Conservation (phyloP, 1,140 invertebrate genomes). For the Mactra quadrangularis region DNA sequence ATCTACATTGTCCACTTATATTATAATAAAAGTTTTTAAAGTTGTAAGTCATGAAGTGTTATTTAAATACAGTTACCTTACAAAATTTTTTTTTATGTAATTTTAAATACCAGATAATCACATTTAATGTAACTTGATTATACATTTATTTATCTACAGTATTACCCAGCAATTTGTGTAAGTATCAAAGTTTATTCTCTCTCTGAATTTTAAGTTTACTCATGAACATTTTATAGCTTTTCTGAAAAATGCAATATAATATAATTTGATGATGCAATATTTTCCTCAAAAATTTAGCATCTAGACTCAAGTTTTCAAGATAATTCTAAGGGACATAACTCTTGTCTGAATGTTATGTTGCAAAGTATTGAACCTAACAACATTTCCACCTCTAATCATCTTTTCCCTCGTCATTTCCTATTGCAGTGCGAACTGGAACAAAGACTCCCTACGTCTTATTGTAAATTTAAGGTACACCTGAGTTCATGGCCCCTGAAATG, state of each 20-base stretch:
- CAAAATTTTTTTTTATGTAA: background rate
- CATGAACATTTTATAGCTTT: too few relatives aligned
- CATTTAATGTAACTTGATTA: background rate
- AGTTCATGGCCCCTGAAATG: slow-evolving; percentile 99
- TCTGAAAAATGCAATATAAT: too few relatives aligned
- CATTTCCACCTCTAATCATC: slow-evolving; percentile 68
- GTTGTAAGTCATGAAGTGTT: too few relatives aligned
- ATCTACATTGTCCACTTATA: too few relatives aligned
- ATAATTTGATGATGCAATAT: too few relatives aligned
- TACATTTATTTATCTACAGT: background rate
- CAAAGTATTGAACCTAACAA: background rate
- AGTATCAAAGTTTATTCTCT: slow-evolving; percentile 2
- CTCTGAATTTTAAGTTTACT: too few relatives aligned
- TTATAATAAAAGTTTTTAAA: too few relatives aligned
- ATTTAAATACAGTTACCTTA: background rate
- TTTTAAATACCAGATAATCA: slow-evolving; percentile 1
- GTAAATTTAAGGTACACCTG: slow-evolving; percentile 91
- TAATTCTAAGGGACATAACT: too few relatives aligned
- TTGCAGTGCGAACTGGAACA: slow-evolving; percentile 73
- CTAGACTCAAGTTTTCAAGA: too few relatives aligned
- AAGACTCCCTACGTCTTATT: slow-evolving; percentile 78
- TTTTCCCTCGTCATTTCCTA: slow-evolving; percentile 72
- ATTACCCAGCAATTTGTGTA: too few relatives aligned
- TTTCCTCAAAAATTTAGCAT: too few relatives aligned
- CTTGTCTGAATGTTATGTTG: slow-evolving; percentile 45